Evolutionary conservation across 2,797 vertebrate species (phyloP), one percentile per base, ranked within the genome.

Genomic region (Hapalemur alaotrensis): DNA sequence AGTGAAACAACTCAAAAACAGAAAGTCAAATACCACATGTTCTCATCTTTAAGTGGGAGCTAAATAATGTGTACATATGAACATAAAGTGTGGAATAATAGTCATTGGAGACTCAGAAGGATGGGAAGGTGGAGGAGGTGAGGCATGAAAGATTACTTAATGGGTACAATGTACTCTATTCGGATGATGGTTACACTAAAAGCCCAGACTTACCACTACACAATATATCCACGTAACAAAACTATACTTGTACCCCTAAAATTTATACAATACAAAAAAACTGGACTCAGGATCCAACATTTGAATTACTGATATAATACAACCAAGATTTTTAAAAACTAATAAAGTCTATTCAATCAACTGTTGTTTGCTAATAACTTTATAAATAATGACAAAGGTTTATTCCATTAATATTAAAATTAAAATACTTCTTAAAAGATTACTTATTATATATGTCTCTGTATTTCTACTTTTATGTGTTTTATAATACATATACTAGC

Each of bases 291-390:
- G 78, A 81, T 9, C 61, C 48, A 93, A 57, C 25, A 28, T 78
- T 88, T 95, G 35, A 95, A 85, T 89, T 72, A 89, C 48, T 86
- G 67, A 86, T 63, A 76, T 18, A 75, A 83, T 65, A 86, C 32
- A 87, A 72, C 2, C n/a, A 93, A 75, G n/a, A 93, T 18, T 95
- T 92, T 93, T 30, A 23, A 95, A 95, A 95, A 76, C 38, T 75
- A 57, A 46, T 54, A 61, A 93, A 89, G 59, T 32, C 69, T 30
- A 80, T 28, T 70, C 20, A 61, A 59, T 93, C 54, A 93, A 85
- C 22, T 70, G 93, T 86, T 92, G 18, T 70, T 95, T 32, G 38
- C 35, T 81, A 46, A 50, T 67, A 89, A 80, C 12, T 57, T 70
- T 73, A 79, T 52, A 72, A 90, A 10, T 83, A 75, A 81, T 72